Base-by-base conservation (phyloP, 2,797 vertebrate genomes). In the Sebastes oblongus region DNA sequence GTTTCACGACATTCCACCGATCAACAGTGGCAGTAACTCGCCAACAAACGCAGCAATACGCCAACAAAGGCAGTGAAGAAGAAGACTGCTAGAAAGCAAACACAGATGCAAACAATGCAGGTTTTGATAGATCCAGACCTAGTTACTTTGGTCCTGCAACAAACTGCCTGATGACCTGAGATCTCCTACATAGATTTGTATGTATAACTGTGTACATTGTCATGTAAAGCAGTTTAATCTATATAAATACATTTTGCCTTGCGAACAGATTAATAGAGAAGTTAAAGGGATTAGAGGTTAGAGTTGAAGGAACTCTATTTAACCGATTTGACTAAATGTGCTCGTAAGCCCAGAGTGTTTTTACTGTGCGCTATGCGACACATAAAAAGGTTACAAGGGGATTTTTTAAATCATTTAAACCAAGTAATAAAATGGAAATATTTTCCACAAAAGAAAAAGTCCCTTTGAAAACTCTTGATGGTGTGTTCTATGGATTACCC, bases 331-430 rank as follows among this genome's bases (percentile, higher is more conserved):
- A 27, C 20, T 61, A 61, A 56, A 56, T 32, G 56, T 25, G 18
- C 34, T 24, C 9, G 59, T 14, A 22, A 62, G 11, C 7, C 39
- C 7, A 14, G 36, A 56, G 39, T 7, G 8, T 27, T 74, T 84
- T 81, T 9, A 61, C 66, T 52, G 16, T 18, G 25, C 22, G 66
- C 78, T 2, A 18, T 1, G 58, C 39, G 52, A 72, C 69, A 50
- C 68, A 73, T 73, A n/a, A 46, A 13, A 68, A 39, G 39, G 82
- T 82, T 64, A 78, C 67, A 42, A 54, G 62, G 24, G 66, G 61
- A 72, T 12, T 68, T 82, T 65, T 76, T 1, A 64, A 72, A 72
- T 65, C 2, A 72, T 70, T 70, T 60, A 12, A 83, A 55, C 52
- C 32, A 27, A 64, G 62, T 65, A 27, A 69, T 72, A 55, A 64